Conservation (phyloP, 1,140 invertebrate species). For the Acromyrmex echinatior region DNA sequence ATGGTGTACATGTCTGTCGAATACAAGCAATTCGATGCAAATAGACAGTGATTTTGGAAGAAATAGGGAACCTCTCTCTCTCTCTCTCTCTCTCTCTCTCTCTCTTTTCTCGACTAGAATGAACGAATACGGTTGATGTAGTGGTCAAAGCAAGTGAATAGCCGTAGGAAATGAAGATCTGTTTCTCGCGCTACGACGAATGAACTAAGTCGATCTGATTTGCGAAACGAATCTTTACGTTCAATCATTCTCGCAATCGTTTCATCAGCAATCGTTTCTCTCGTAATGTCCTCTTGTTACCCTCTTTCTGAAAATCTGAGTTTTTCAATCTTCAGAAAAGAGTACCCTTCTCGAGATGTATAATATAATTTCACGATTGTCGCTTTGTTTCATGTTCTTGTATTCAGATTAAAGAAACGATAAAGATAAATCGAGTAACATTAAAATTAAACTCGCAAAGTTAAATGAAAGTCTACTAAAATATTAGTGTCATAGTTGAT, state of each 20-base stretch:
- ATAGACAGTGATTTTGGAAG: slow-evolving; percentile 56
- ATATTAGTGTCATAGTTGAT: not conserved
- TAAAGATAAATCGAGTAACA: not conserved
- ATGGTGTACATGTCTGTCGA: slow-evolving; percentile 7
- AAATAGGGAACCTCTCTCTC: slow-evolving; percentile 45
- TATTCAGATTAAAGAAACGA: not conserved
- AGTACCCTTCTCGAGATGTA: not conserved
- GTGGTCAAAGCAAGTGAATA: not conserved
- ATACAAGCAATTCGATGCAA: slow-evolving; percentile 51
- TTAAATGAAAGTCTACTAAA: not conserved
- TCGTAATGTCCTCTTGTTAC: slow-evolving; percentile 13
- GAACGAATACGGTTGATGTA: not conserved
- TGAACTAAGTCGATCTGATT: slow-evolving; percentile 29
- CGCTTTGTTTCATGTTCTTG: not conserved
- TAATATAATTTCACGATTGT: slow-evolving; percentile 16
- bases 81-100: not conserved
- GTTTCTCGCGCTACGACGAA: not conserved
- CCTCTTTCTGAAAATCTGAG: not conserved
- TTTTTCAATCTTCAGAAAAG: slow-evolving; percentile 35
- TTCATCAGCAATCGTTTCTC: not conserved
- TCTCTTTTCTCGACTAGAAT: not conserved
- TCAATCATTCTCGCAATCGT: slow-evolving; percentile 11
- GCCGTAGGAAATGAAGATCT: slow-evolving; percentile 7
- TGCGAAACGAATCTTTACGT: slow-evolving; percentile 43
- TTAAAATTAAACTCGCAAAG: not conserved